Evolutionary conservation across 2,888 invertebrate genomes (phyloP).

Genomic region (Ephialtes manifestator): DNA sequence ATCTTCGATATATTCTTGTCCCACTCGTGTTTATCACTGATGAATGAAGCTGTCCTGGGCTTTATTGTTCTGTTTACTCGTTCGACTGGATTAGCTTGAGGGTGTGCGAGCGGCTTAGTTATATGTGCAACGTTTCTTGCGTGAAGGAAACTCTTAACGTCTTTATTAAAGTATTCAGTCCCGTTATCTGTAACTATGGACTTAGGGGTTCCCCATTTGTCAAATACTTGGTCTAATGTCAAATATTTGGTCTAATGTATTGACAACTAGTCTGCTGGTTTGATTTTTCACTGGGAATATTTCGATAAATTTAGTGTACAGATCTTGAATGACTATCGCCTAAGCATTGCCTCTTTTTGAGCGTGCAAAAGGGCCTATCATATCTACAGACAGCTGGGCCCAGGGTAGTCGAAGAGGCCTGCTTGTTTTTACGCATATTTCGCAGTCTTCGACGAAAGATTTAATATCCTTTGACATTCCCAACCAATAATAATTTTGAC

Average conservation of each 20-base stretch:
- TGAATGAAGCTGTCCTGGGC: conserved; percentile 56
- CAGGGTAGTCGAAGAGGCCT: no score
- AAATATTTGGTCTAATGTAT: conserved; percentile 18
- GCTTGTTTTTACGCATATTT: conserved; percentile 55
- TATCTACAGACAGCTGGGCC: conserved; percentile 51
- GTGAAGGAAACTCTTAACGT: conserved; percentile 21
- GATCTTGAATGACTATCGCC: conserved; percentile 40
- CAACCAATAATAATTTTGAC: conserved; percentile 54
- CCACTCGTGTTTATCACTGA: conserved; percentile 60
- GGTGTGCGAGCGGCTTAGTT: conserved; percentile 1
- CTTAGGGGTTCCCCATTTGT: conserved; percentile 22
- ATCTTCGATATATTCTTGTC: conserved; percentile 61
- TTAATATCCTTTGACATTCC: conserved; percentile 47
- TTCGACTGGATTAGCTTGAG: conserved; percentile 2
- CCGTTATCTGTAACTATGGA: conserved; percentile 33
- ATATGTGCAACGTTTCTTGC: not conserved
- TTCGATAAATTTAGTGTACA: conserved; percentile 51
- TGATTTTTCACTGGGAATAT: conserved; percentile 23
- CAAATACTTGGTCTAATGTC: no score
- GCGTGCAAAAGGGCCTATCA: conserved; percentile 26
- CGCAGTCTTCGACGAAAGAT: conserved; percentile 40
- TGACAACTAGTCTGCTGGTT: conserved; percentile 19
- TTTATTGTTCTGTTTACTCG: conserved; percentile 39
- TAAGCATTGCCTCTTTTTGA: conserved; percentile 49
- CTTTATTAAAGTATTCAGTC: conserved; percentile 36